Conservation (phyloP, 2,797 vertebrate species). For the Typhlichthys subterraneus region DNA sequence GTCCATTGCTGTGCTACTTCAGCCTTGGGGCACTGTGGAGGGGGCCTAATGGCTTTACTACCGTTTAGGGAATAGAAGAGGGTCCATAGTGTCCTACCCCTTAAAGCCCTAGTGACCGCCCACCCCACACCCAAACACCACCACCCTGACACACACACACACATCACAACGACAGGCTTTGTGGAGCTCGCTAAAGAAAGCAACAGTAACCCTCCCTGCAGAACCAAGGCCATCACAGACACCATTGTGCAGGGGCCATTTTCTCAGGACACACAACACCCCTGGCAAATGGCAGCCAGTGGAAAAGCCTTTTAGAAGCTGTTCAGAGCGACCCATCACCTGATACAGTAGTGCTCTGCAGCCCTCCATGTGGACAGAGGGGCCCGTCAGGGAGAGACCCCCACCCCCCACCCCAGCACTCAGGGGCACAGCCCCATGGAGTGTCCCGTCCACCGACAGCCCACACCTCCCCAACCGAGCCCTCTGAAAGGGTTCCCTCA, state of each 20-base stretch:
- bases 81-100: slow-evolving; percentile 50
- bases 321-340: slow-evolving; percentile 68
- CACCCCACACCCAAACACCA: slow-evolving; percentile 56
- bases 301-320: slow-evolving; percentile 71
- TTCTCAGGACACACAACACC: slow-evolving; percentile 83
- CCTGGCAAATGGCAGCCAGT: slow-evolving; percentile 65
- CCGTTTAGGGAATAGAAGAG: slow-evolving; percentile 46
- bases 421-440: slow-evolving; percentile 55
- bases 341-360: slow-evolving; percentile 70
- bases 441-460: slow-evolving; percentile 44
- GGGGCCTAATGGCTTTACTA: slow-evolving; percentile 39
- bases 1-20: slow-evolving; percentile 31
- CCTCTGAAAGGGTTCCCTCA: slow-evolving; percentile 59
- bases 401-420: slow-evolving; percentile 37
- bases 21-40: slow-evolving; percentile 16
- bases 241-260: slow-evolving; percentile 73
- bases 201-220: slow-evolving; percentile 67
- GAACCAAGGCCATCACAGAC: slow-evolving; percentile 73
- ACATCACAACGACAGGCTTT: slow-evolving; percentile 68
- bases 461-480: slow-evolving; percentile 40
- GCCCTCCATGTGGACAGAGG: slow-evolving; percentile 63
- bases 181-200: slow-evolving; percentile 45
- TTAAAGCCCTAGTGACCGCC: slow-evolving; percentile 15
- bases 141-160: slow-evolving; percentile 18
- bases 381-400: slow-evolving; percentile 54